Evolutionary conservation across 2,113 vertebrate genomes (phyloP).

Genomic region (Heliornis fulica): DNA sequence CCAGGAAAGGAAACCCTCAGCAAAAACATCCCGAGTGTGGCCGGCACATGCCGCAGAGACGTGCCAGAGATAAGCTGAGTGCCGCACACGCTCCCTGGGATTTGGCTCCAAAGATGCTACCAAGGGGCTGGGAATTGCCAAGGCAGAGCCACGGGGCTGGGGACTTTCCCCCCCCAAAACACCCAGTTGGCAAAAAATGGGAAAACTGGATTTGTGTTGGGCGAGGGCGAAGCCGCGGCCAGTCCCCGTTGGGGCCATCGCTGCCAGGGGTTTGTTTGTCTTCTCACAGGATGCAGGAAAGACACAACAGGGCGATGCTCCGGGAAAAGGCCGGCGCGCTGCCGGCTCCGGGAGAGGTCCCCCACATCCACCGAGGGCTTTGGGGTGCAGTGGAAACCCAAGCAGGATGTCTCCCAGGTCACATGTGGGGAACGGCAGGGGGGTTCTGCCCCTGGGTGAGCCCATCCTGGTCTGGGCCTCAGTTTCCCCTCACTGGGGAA

Average conservation of each 20-base stretch:
- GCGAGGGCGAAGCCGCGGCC: not conserved
- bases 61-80: not conserved
- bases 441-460: not conserved
- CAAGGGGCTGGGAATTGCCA: not conserved
- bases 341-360: not conserved
- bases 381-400: not conserved
- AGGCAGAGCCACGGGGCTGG: not conserved
- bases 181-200: not conserved
- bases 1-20: not conserved
- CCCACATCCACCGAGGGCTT: accelerated
- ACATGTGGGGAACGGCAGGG: accelerated
- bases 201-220: not conserved
- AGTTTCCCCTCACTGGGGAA: not conserved
- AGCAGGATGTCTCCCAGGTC: not conserved
- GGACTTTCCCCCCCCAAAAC: too few species aligned
- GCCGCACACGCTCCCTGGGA: not conserved
- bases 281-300: conserved; percentile 60
- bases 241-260: not conserved
- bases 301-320: conserved; percentile 45
- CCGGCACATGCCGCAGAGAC: not conserved
- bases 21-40: not conserved
- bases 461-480: not conserved
- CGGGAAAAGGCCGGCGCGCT: not conserved
- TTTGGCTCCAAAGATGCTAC: not conserved
- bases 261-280: conserved; percentile 16